Evolutionary conservation across 2,888 invertebrate genomes (phyloP).

Genomic region (Timema cristinae): DNA sequence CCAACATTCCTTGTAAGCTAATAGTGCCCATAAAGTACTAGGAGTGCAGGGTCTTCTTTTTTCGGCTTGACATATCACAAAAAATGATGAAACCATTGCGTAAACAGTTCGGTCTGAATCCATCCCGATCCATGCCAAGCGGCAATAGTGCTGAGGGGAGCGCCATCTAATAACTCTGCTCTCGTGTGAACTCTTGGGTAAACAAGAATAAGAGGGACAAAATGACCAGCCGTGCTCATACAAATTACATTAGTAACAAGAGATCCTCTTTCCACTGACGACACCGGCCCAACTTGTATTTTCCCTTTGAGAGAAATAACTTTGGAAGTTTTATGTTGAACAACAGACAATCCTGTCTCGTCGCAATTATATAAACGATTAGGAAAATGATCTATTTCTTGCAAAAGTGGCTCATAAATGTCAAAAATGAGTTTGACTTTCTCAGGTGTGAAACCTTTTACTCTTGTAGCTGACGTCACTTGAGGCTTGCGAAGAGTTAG

Average conservation of each 20-base stretch:
- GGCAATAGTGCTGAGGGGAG: slow-evolving; percentile 36
- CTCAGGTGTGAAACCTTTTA: background rate
- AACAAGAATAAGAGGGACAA: slow-evolving; percentile 1
- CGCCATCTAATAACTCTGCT: slow-evolving; percentile 33
- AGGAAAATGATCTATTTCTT: background rate
- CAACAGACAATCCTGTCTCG: background rate
- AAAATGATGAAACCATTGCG: slow-evolving; percentile 37
- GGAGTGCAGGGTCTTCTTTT: slow-evolving; percentile 33
- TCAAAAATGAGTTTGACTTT: background rate
- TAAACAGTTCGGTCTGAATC: slow-evolving; percentile 39
- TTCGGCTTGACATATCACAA: slow-evolving; percentile 34
- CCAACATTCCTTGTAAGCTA: slow-evolving; percentile 26
- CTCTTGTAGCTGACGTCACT: background rate
- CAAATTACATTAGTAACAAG: slow-evolving; percentile 36
- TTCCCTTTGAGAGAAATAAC: background rate
- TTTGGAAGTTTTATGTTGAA: background rate
- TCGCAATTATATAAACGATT: slow-evolving; percentile 11
- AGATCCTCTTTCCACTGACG: slow-evolving; percentile 33
- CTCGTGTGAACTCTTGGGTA: slow-evolving; percentile 1
- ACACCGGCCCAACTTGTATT: background rate
- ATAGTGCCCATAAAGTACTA: slow-evolving; percentile 31
- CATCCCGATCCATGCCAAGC: slow-evolving; percentile 37
- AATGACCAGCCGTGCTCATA: slow-evolving; percentile 15
- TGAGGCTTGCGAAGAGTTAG: background rate
- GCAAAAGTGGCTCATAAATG: slow-evolving; percentile 7